These are phyloP conservation scores for Crepidodera aurea DNA, from an alignment of 2,888 invertebrate species.

Conservation along the genomic window DNA sequence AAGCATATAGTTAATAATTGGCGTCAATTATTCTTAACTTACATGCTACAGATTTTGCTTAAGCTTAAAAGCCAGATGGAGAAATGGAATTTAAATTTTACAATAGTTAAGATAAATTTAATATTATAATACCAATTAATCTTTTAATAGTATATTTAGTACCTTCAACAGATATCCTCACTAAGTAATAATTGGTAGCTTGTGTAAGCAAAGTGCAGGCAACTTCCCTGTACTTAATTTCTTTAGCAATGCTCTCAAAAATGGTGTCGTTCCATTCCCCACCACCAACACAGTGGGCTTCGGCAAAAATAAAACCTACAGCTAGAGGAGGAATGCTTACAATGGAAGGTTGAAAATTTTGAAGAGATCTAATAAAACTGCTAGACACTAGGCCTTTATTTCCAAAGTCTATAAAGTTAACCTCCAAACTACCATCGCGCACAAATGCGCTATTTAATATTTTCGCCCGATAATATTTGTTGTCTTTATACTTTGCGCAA, in stretches of 20 bases:
- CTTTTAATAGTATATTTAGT: too few relatives aligned
- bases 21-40: too few relatives aligned
- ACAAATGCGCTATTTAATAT: constrained; percentile 64
- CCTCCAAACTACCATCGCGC: constrained; percentile 66
- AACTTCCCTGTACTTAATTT: constrained; percentile 60
- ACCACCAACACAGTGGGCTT: constrained; percentile 61
- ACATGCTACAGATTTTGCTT: too few relatives aligned
- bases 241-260: constrained; percentile 59
- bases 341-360: constrained; percentile 63
- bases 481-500: constrained; percentile 73
- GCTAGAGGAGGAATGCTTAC: constrained; percentile 66
- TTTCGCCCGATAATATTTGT: constrained; percentile 71
- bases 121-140: too few relatives aligned
- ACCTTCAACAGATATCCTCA: constrained; percentile 62
- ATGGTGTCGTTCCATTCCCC: constrained; percentile 64
- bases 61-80: too few relatives aligned
- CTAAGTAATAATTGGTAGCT: constrained; percentile 58
- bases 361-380: constrained; percentile 67
- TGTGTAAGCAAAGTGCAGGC: constrained; percentile 56
- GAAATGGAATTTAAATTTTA: too few relatives aligned
- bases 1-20: too few relatives aligned
- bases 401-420: constrained; percentile 76
- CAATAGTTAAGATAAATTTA: too few relatives aligned
- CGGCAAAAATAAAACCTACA: constrained; percentile 67
- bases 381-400: constrained; percentile 69